A percentile compares a stretch with the other conserved stretches of the same genome.
Conservation (phyloP, 1,140 invertebrate genomes). For the Drosophila elegans region DNA sequence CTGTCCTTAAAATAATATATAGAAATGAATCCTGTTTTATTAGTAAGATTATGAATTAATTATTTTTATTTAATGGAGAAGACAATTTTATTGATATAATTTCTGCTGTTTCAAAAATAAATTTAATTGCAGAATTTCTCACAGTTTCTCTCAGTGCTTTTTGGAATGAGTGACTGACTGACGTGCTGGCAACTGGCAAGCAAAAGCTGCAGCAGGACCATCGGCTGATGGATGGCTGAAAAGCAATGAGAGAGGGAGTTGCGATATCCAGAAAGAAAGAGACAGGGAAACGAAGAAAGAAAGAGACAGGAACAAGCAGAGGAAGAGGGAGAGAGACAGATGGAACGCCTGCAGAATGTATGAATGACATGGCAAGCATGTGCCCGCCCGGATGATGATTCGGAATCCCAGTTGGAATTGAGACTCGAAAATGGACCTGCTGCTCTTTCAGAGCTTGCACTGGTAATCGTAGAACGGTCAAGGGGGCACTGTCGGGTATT, state of each 20-base stretch:
- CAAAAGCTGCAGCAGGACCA: constrained; percentile 42
- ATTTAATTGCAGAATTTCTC: background rate
- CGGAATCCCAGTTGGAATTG: constrained; percentile 26
- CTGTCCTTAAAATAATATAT: too few relatives aligned
- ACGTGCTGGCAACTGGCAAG: constrained; percentile 64
- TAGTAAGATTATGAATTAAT: too few relatives aligned
- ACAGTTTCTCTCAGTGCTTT: constrained; percentile 22
- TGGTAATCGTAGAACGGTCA: constrained; percentile 29
- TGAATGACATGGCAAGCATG: constrained; percentile 77
- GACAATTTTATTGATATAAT: too few relatives aligned
- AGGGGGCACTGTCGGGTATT: background rate
- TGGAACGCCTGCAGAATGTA: constrained; percentile 66
- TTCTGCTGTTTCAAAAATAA: too few relatives aligned
- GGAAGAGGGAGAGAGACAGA: constrained; percentile 37
- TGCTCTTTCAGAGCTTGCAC: constrained; percentile 14
- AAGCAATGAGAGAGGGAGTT: constrained; percentile 39
- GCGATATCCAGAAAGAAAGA: constrained; percentile 30
- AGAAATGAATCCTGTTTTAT: too few relatives aligned
- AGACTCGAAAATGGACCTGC: constrained; percentile 23
- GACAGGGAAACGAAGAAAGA: constrained; percentile 23
- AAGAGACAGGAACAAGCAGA: constrained; percentile 17
- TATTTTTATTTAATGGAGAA: too few relatives aligned
- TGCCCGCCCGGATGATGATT: constrained; percentile 43
- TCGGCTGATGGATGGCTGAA: constrained; percentile 75
- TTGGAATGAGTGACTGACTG: constrained; percentile 58